Evolutionary conservation across 2,113 vertebrate species (phyloP), one percentile per base, ranked within the genome.

Genomic region (Thalassoma bifasciatum): DNA sequence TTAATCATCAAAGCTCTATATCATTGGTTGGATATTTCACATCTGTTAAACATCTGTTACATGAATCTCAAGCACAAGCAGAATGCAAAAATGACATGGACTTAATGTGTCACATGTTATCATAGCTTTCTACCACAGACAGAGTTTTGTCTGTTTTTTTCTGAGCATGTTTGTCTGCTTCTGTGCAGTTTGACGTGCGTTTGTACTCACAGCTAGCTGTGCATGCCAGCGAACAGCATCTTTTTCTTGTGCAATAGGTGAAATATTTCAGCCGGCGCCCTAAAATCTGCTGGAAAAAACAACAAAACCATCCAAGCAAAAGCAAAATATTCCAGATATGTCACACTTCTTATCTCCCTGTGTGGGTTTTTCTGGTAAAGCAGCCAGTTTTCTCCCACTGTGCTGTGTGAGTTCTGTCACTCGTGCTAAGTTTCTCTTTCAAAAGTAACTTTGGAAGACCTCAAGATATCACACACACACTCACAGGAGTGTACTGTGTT

Each of bases 191-290:
- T 49, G 3, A 11, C 16, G 1, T 34, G 44, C 49, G 50, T 3
- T 37, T 24, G 13, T 19, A 22, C 19, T n/a, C 50, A 37, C 34
- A 51, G 36, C 47, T n/a, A 62, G 65, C 22, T 2, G 3, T 30
- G 42, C 10, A 52, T 63, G 44, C 47, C 63, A 66, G 46, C 34
- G 42, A 47, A n/a, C 57, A 46, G 34, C n/a, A 34, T 22, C 34
- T 44, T 68, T 30, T 80, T 75, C 30, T 80, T 75, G 58, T 75
- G 63, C 42, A 62, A 23, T 79, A 21, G 77, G 62, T 54, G 42
- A 8, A 59, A 47, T 61, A 62, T 64, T 59, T 19, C 22, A 38
- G 11, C 50, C 11, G 36, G 11, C 1, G 5, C 16, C 16, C 4
- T 16, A 36, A 75, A 11, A 63, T 58, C 51, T 47, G 26, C 36